Conservation (phyloP, 2,888 invertebrate species). For the Apeira syringaria region DNA sequence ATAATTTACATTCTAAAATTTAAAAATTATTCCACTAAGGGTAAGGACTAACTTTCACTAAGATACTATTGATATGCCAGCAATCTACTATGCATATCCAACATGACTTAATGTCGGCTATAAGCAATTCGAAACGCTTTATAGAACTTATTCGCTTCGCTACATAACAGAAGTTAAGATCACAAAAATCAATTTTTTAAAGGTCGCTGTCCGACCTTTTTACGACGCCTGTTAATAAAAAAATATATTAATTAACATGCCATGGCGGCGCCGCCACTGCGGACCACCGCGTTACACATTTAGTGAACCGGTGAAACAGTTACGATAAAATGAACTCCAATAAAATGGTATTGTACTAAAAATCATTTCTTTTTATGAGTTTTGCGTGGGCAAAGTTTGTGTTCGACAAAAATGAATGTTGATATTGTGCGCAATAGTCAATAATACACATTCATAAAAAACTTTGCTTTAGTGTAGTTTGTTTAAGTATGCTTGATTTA, state of each 20-base stretch:
- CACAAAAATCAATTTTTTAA: constrained; percentile 63
- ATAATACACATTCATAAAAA: too few species aligned
- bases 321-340: constrained; percentile 22
- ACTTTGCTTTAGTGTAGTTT: too few species aligned
- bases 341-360: constrained; percentile 28
- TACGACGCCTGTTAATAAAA: constrained; percentile 38
- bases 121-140: constrained; percentile 74
- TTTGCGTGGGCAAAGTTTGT: constrained; percentile 26
- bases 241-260: constrained; percentile 24
- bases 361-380: constrained; percentile 30
- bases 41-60: too few species aligned
- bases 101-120: constrained; percentile 64
- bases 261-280: constrained; percentile 5
- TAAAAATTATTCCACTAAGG: too few species aligned
- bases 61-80: constrained; percentile 28
- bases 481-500: background rate
- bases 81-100: constrained; percentile 64
- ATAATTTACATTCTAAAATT: too few species aligned
- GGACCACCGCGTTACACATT: constrained; percentile 35
- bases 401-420: constrained; percentile 14
- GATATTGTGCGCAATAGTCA: background rate
- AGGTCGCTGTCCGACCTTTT: constrained; percentile 52
- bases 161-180: constrained; percentile 44
- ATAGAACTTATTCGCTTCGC: constrained; percentile 63
- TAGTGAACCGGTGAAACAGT: constrained; percentile 31